Evolutionary conservation across 1,140 invertebrate genomes (phyloP).

Genomic region (Phocides pigmalion): DNA sequence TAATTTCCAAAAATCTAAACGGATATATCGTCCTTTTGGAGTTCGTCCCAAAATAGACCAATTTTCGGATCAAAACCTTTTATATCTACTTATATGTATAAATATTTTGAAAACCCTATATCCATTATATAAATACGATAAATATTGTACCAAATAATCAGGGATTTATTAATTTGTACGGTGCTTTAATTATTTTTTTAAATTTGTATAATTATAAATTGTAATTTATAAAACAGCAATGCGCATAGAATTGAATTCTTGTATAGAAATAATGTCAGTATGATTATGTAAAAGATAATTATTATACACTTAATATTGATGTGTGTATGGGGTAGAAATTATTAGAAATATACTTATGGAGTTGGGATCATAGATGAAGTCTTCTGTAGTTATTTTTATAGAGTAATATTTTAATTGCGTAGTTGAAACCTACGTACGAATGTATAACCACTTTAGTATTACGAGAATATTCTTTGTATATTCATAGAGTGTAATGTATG

Average conservation of each 20-base stretch:
- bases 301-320: conserved; percentile 36
- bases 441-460: conserved; percentile 11
- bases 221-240: conserved; percentile 50
- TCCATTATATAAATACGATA: conserved; percentile 35
- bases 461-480: conserved; percentile 10
- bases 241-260: conserved; percentile 63
- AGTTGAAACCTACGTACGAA: background rate
- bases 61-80: conserved; percentile 45
- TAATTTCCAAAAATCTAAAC: background rate
- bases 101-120: conserved; percentile 40
- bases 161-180: conserved; percentile 48
- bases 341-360: conserved; percentile 42
- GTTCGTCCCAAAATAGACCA: conserved; percentile 53
- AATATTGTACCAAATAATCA: conserved; percentile 45
- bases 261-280: conserved; percentile 23
- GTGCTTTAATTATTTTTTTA: conserved; percentile 49
- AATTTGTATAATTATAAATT: conserved; percentile 24
- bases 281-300: conserved; percentile 5
- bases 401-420: conserved; percentile 19
- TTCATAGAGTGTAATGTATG: conserved; percentile 16
- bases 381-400: conserved; percentile 30
- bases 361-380: conserved; percentile 57
- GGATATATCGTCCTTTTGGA: conserved; percentile 32
- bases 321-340: conserved; percentile 34
- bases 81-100: conserved; percentile 32